Evolutionary conservation across 2,113 vertebrate genomes (phyloP).

Genomic region (Galemys pyrenaicus): DNA sequence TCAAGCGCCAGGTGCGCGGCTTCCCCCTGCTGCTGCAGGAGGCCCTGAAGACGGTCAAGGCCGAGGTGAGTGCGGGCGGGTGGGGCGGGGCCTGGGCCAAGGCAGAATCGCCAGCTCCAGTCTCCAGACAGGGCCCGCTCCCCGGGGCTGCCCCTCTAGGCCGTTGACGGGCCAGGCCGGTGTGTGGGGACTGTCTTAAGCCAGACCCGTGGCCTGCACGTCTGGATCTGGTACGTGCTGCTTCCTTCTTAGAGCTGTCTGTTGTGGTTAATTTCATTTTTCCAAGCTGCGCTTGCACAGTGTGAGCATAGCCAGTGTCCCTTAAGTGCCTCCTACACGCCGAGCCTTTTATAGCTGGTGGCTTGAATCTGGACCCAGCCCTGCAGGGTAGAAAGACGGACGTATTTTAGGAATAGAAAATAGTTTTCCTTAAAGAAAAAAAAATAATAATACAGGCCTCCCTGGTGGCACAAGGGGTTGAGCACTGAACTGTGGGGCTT

Average conservation of each 20-base stretch:
- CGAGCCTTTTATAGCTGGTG: neutral
- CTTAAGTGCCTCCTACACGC: neutral
- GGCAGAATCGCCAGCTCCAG: no score
- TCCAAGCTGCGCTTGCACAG: neutral
- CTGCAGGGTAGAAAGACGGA: neutral
- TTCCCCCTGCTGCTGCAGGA: constrained; percentile 95
- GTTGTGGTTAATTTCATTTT: neutral
- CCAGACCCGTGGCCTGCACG: neutral
- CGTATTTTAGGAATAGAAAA: neutral
- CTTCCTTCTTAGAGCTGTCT: neutral
- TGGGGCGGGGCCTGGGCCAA: no score
- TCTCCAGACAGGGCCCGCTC: no score
- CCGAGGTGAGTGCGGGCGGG: constrained; percentile 78
- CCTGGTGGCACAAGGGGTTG: no score
- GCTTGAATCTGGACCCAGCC: neutral
- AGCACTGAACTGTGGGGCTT: no score
- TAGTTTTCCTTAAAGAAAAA: neutral
- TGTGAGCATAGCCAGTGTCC: neutral
- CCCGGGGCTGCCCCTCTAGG: neutral
- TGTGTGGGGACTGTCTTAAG: neutral
- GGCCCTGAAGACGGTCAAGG: constrained; percentile 90
- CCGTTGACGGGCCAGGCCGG: neutral
- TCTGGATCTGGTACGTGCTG: no score
- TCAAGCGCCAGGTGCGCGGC: constrained; percentile 95
- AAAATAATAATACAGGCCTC: no score